Evolutionary conservation across 2,113 vertebrate species (phyloP), one percentile per base, ranked within the genome.

Genomic region (Megaceryle maxima): DNA sequence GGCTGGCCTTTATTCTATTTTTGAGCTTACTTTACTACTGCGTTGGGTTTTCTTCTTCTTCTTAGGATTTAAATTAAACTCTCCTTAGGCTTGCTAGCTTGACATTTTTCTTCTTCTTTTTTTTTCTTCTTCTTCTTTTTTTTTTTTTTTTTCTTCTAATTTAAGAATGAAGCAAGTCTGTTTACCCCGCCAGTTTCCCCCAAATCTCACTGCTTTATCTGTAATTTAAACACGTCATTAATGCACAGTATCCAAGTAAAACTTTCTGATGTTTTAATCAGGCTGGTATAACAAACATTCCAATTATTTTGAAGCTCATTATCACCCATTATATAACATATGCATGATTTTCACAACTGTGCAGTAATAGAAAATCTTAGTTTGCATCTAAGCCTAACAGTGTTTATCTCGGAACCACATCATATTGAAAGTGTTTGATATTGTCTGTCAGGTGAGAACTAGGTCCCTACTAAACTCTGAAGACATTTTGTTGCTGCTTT

Each of bases 201-300:
- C 46, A 90, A 83, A 69, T 51, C 31, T 89, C 51, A 28, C 13
- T 55, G 43, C 16, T 82, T 48, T 78, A 76, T 81, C 25, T 81
- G 64, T 80, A 95, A 94, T 92, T 94, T 69, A 83, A 83, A 82
- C 19, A 13, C 60, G 53, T 57, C 57, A 79, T 90, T 82, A 92
- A 74, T 81, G 51, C 35, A 79, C 50, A 91, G 53, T 70, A 94
- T 64, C 62, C 12, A 67, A 88, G 67, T 79, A 90, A 92, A 90
- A 76, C 8, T 70, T 80, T 59, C 7, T 77, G 59, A 82, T 89
- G 92, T 94, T 46, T 94, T 95, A 77, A 83, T 93, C 31, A 76
- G 73, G 16, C 0, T 0, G 13, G 21, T 66, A 68, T 66, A 87
- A 92, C 35, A 90, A 87, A 55, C 33, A 79, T 94, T 90, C 63